These are phyloP conservation scores for Gracilinanus agilis DNA, from an alignment of 2,113 vertebrate species.

Conservation along the genomic window DNA sequence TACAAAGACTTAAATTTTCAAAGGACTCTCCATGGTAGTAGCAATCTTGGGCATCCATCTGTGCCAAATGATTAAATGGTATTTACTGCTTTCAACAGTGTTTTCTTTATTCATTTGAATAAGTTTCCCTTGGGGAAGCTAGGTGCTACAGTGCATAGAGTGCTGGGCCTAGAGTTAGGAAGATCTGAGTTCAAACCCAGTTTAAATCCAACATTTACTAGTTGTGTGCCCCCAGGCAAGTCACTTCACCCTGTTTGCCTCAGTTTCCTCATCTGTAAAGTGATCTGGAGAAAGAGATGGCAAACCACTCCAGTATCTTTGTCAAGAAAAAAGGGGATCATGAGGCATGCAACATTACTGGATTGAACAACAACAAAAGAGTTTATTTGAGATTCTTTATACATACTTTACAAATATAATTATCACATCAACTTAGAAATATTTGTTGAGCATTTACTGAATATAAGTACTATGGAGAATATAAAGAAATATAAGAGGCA, in stretches of 20 bases:
- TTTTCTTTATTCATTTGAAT: background rate
- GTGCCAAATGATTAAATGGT: conserved; percentile 19
- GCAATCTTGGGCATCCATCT: background rate
- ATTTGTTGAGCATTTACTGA: conserved; percentile 32
- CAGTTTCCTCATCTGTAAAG: no score
- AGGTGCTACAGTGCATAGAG: no score
- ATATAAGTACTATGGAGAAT: conserved; percentile 29
- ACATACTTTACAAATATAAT: conserved; percentile 25
- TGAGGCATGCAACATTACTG: no score
- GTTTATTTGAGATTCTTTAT: conserved; percentile 5
- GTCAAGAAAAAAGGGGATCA: no score
- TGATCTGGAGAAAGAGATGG: no score
- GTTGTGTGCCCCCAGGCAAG: no score
- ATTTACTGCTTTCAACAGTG: background rate
- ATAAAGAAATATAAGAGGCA: conserved; percentile 8
- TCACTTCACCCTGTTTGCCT: no score
- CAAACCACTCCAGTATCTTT: no score
- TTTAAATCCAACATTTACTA: no score
- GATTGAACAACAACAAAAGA: no score
- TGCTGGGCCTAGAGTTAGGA: no score
- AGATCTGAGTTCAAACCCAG: no score
- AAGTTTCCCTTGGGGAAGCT: background rate
- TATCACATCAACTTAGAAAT: background rate
- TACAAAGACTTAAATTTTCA: background rate
- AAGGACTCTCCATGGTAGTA: background rate